phyloP scores from a whole-genome alignment of 2,797 vertebrate species.

The Sebastiscus albofasciatus region DNA sequence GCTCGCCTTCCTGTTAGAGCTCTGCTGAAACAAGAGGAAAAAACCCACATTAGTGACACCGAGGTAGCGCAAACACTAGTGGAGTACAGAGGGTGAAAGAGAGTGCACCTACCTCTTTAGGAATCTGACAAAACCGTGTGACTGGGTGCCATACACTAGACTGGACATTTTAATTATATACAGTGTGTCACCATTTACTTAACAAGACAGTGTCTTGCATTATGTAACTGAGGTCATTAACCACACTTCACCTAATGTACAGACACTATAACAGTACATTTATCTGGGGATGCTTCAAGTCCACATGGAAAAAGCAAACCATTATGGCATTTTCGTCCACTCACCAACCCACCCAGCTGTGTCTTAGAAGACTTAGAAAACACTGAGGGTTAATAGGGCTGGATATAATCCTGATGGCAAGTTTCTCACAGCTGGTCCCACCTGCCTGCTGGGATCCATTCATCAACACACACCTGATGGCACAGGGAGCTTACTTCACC shows the following conservation, averaged over 20 bases:
- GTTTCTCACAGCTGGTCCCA: slow-evolving; percentile 39
- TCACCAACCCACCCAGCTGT: not conserved
- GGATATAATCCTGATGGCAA: slow-evolving; percentile 1
- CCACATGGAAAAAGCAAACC: not conserved
- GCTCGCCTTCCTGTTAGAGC: slow-evolving; percentile 90
- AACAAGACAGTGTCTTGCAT: not conserved
- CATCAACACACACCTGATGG: slow-evolving; percentile 40
- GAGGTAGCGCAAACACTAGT: not conserved
- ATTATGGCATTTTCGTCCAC: not conserved
- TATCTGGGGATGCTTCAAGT: not conserved
- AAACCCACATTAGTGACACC: slow-evolving; percentile 20
- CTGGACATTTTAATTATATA: slow-evolving; percentile 23
- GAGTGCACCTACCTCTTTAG: not conserved
- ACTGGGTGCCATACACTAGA: not conserved
- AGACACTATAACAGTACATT: not conserved
- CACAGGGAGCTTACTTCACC: slow-evolving; percentile 16
- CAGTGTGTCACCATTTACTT: not conserved
- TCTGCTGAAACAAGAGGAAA: slow-evolving; percentile 75
- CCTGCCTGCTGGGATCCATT: slow-evolving; percentile 41
- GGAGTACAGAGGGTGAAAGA: not conserved
- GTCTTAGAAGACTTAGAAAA: not conserved
- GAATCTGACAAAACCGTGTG: slow-evolving; percentile 4
- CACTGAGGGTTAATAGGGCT: not conserved
- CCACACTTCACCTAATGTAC: not conserved
- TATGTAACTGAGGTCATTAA: not conserved